Evolutionary conservation across 2,113 vertebrate genomes (phyloP), one percentile per base, ranked within the genome.

Genomic region (Stictonetta naevosa): DNA sequence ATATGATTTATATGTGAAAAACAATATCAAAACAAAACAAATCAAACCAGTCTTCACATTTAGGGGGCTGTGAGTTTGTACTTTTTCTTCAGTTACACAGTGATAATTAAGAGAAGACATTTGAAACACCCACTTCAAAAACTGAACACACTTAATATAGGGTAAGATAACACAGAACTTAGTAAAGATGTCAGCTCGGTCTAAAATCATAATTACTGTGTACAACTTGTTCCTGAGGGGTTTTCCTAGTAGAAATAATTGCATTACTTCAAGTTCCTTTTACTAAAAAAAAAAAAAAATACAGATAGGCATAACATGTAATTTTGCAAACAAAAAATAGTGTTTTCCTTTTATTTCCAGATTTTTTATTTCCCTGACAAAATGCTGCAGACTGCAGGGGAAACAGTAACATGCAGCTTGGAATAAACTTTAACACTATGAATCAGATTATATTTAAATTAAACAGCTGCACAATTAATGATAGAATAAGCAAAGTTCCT

Each of bases 31-130:
- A 95, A 97, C 79, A 97, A 97, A 97, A 87, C 86, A 94, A 96
- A 96, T 96, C 83, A 76, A 97, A 97, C 91, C 46, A 95, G 58
- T 67, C 80, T 88, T 59, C 91, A 94, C 92, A 91, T 96, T 95
- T 90, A 95, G 28, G 64, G 94, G 90, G 59, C 63, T 95, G 95
- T 40, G 76, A 95, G 68, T 95, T 94, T 93, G 38, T 84, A 86
- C 92, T 95, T 92, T 92, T 92, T 94, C 90, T 93, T 95, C 91
- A 77, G 86, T 95, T 95, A 94, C 93, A 97, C 76, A 93, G 90
- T 97, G 96, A 97, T 97, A 98, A 98, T 97, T 98, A 98, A 95
- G 79, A 96, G 79, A 28, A 96, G 96, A 98, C 96, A 97, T 98
- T 74, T 97, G 95, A 98, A 97, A 98, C 78, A 97, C 91, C 96